Conservation (phyloP, 2,888 invertebrate genomes). For the Drosophila silvestris region DNA sequence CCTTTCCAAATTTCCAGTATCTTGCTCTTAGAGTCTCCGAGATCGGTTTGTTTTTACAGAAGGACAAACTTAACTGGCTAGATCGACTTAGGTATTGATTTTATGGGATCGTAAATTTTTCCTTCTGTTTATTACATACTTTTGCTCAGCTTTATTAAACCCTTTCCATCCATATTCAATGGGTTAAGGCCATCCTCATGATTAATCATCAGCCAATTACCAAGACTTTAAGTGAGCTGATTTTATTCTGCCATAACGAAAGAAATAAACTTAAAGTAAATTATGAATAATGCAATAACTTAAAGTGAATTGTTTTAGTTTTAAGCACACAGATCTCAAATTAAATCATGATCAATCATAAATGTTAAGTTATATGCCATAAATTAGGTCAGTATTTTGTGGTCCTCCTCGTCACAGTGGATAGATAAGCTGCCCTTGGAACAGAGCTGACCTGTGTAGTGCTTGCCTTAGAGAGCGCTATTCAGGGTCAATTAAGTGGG, state of each 20-base stretch:
- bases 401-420: slow-evolving; percentile 47
- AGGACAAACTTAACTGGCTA: background rate
- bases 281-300: background rate
- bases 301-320: background rate
- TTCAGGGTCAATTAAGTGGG: slow-evolving; percentile 45
- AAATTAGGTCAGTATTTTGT: slow-evolving; percentile 35
- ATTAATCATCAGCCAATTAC: background rate
- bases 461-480: slow-evolving; percentile 1
- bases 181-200: background rate
- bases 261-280: background rate
- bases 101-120: background rate
- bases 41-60: background rate
- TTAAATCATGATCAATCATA: slow-evolving; percentile 14
- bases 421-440: slow-evolving; percentile 46
- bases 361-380: background rate
- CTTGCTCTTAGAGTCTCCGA: accelerated
- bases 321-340: background rate
- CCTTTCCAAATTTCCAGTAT: accelerated
- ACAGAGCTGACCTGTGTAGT: background rate
- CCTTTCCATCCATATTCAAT: background rate
- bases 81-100: accelerated
- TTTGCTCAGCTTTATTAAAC: background rate
- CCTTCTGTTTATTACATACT: background rate
- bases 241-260: background rate
- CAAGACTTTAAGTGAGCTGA: background rate